A percentile compares a stretch with the other conserved stretches of the same genome.
phyloP scores from a whole-genome alignment of 2,113 vertebrate genomes.

The Blennius ocellaris region DNA sequence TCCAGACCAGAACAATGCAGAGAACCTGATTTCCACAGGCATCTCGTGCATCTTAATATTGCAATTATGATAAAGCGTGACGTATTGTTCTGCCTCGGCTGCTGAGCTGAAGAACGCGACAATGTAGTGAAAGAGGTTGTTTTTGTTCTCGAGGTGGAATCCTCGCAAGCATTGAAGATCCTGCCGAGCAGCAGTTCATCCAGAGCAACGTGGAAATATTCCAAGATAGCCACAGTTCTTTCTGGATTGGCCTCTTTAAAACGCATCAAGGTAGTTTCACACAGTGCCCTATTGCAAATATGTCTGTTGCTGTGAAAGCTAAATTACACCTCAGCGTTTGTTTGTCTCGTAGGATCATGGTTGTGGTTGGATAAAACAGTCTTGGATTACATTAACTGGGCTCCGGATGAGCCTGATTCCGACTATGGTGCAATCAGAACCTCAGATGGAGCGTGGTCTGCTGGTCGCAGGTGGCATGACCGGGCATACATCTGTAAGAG shows the following conservation, averaged over 20 bases:
- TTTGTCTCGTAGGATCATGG: constrained; percentile 82
- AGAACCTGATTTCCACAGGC: no score
- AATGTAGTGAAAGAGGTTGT: neutral
- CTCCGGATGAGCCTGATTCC: constrained; percentile 72
- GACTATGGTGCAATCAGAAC: constrained; percentile 74
- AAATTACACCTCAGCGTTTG: neutral
- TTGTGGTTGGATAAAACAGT: constrained; percentile 87
- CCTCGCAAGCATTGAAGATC: constrained; percentile 87
- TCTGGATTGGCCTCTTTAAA: constrained; percentile 78
- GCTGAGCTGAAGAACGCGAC: no score
- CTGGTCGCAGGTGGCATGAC: constrained; percentile 82
- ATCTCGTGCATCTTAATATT: no score
- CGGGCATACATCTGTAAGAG: constrained; percentile 90
- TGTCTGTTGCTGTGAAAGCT: neutral
- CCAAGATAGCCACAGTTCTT: constrained; percentile 66
- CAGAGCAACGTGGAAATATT: constrained; percentile 77
- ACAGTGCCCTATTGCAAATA: neutral
- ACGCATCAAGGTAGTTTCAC: constrained; percentile 64
- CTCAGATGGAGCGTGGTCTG: constrained; percentile 85
- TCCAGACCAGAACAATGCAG: no score
- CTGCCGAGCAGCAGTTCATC: constrained; percentile 87
- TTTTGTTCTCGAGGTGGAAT: constrained; percentile 58
- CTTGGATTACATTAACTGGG: constrained; percentile 92
- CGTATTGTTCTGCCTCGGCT: no score
- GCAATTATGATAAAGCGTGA: no score